Conservation (phyloP, 2,113 vertebrate genomes). For the Pogona vitticeps region DNA sequence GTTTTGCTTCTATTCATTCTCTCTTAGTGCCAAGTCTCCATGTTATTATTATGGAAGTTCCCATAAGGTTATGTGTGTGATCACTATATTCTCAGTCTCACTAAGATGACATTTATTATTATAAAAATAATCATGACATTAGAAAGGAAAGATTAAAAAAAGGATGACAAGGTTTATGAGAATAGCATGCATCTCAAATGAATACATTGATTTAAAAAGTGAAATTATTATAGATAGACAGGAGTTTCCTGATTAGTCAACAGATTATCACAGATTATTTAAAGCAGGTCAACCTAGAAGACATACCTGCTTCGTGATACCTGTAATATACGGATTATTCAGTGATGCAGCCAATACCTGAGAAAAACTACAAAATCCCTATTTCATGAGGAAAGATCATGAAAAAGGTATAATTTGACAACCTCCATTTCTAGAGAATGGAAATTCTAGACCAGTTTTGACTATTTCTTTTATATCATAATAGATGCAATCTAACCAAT, state of each 20-base stretch:
- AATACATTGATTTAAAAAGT: constrained; percentile 60
- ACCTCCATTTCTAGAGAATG: constrained; percentile 6
- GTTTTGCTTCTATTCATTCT: not conserved
- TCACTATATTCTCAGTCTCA: constrained; percentile 62
- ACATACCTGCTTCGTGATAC: not conserved
- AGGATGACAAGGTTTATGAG: constrained; percentile 66
- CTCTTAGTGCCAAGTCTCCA: constrained; percentile 11
- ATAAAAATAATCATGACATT: constrained; percentile 60
- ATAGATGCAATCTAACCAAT: not conserved
- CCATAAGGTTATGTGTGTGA: constrained; percentile 28
- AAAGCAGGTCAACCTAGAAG: constrained; percentile 42
- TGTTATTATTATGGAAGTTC: constrained; percentile 28
- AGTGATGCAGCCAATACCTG: constrained; percentile 29
- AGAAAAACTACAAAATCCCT: not conserved
- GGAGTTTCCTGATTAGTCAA: constrained; percentile 62
- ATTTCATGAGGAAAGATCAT: constrained; percentile 26
- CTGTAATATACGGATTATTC: constrained; percentile 42
- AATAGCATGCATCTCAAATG: constrained; percentile 66
- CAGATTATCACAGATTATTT: constrained; percentile 29
- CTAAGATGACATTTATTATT: constrained; percentile 64
- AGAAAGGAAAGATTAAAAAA: constrained; percentile 75
- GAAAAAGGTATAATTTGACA: not conserved
- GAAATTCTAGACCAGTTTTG: constrained; percentile 3
- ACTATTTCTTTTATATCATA: not conserved
- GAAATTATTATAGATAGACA: constrained; percentile 70